phyloP scores from a whole-genome alignment of 2,113 vertebrate genomes.

The Nibea coibor region DNA sequence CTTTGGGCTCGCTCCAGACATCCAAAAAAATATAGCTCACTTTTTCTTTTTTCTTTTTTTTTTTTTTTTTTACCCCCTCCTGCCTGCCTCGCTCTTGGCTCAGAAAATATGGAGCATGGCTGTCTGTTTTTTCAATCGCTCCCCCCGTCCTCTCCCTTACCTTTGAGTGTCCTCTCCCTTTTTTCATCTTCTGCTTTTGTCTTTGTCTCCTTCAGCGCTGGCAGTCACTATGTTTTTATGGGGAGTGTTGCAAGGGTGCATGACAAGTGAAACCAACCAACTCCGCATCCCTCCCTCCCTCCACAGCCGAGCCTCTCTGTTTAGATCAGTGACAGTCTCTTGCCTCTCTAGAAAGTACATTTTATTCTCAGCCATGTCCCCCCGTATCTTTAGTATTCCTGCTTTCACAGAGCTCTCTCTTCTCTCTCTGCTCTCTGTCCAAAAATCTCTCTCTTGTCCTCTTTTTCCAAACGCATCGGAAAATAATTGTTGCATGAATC shows the following conservation, averaged over 20 bases:
- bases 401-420: slow-evolving; percentile 22
- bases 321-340: slow-evolving; percentile 59
- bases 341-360: slow-evolving; percentile 44
- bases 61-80: not conserved
- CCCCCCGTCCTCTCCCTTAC: slow-evolving; percentile 28
- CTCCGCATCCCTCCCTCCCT: slow-evolving; percentile 1
- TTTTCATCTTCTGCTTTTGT: slow-evolving; percentile 62
- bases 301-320: slow-evolving; percentile 26
- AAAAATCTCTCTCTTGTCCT: not conserved
- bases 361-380: slow-evolving; percentile 39
- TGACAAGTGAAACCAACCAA: slow-evolving; percentile 59
- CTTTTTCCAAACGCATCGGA: not conserved
- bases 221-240: slow-evolving; percentile 69
- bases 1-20: slow-evolving; percentile 71
- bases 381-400: slow-evolving; percentile 40
- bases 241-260: slow-evolving; percentile 53
- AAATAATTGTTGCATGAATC: not conserved
- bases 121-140: slow-evolving; percentile 43
- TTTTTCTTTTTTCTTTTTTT: not conserved
- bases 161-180: slow-evolving; percentile 24
- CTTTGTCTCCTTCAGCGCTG: slow-evolving; percentile 66
- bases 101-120: slow-evolving; percentile 50
- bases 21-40: slow-evolving; percentile 56
- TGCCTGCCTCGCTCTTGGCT: slow-evolving; percentile 49
- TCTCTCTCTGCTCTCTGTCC: not conserved